Base-by-base conservation (phyloP, 2,797 vertebrate genomes). In the Macropus fuliginosus region DNA sequence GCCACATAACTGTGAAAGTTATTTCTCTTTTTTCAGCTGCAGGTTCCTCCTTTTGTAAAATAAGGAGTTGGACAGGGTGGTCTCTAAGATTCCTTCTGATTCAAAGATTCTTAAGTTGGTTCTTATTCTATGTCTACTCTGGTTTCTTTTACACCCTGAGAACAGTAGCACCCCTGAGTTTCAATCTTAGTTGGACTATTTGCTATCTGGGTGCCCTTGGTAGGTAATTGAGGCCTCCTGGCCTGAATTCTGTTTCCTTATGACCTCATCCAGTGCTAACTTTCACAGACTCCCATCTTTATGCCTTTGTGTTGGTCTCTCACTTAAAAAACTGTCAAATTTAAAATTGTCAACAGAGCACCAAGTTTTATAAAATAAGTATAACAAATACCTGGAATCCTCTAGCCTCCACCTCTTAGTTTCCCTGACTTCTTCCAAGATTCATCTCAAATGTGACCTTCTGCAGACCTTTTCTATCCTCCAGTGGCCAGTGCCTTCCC, bases 11-110 rank as follows among this genome's bases (percentile, higher is more conserved):
- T 59, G 52, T 91, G 56, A 31, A 96, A 27, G 18, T 55, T 57
- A 93, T 81, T 90, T 66, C 4, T 55, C 91, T 93, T 92, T 91
- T 97, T n/a, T n/a, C 74, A 40, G 92, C 62, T 6, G 66, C 56
- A 29, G 9, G 14, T 62, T 96, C 28, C 9, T 34, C 52, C 29
- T 81, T 1, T 1, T 55, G 66, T 59, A 91, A 87, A 87, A 91
- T 31, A 54, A 56, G 56, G 50, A 90, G 81, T 56, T 66, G 13
- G 31, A 55, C 46, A 62, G 10, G 74, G 91, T 87, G 24, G 54
- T 54, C 55, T 74, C 81, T 54, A 87, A 87, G 54, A 66, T 81
- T 3, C 74, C 90, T 90, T 94, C 59, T 55, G 14, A 91, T 27
- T 93, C 3, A 34, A 62, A 94, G 10, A 40, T 89, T 74, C 16